Conservation (phyloP, 2,113 vertebrate genomes). For the Crotalus horridus region DNA sequence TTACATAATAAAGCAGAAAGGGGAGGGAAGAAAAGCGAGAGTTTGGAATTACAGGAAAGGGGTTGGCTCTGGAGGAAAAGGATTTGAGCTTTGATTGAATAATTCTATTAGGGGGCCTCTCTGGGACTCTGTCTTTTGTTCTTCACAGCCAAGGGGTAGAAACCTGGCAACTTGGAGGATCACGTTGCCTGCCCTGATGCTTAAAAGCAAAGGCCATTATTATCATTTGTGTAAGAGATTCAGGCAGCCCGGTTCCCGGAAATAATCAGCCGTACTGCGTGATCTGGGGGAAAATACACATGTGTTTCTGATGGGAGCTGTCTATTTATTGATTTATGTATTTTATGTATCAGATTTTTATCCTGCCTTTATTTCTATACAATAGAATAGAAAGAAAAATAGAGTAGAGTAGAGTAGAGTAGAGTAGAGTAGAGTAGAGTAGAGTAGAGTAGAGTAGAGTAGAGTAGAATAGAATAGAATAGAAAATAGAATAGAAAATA, state of each 20-base stretch:
- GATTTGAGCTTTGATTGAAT: slow-evolving; percentile 74
- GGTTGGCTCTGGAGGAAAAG: slow-evolving; percentile 62
- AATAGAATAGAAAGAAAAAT: no score
- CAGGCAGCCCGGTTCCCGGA: neutral
- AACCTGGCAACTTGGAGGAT: slow-evolving; percentile 59
- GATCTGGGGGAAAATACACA: no score
- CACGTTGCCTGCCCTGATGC: slow-evolving; percentile 66
- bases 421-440: no score
- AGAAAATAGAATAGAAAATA: no score
- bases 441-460: no score
- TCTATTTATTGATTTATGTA: no score
- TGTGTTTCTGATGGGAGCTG: no score
- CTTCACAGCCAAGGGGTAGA: slow-evolving; percentile 62
- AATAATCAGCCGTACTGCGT: neutral
- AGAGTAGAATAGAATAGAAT: no score
- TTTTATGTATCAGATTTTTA: no score
- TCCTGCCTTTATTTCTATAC: no score
- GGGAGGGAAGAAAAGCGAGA: slow-evolving; percentile 57
- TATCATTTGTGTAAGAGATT: slow-evolving; percentile 61
- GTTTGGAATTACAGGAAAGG: slow-evolving; percentile 78
- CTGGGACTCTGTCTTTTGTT: slow-evolving; percentile 52
- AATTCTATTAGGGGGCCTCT: slow-evolving; percentile 81
- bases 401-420: no score
- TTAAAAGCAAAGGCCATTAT: slow-evolving; percentile 58
- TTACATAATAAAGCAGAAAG: slow-evolving; percentile 71